Evolutionary conservation across 1,140 invertebrate genomes (phyloP).

Genomic region (Pissodes strobi): DNA sequence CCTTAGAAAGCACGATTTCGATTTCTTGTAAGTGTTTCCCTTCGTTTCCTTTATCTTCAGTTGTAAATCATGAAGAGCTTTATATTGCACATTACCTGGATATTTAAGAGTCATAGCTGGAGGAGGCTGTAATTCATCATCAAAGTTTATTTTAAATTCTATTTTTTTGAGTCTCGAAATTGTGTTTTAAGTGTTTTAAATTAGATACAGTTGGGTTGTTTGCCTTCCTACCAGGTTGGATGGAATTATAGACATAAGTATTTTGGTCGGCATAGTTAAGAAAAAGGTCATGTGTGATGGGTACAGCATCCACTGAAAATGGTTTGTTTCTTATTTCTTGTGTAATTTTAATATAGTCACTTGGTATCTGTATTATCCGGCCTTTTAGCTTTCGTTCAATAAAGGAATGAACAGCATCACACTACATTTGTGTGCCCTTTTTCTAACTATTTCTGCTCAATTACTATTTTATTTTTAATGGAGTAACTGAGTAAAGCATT

Average conservation of each 20-base stretch:
- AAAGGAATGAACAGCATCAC: slow-evolving; percentile 51
- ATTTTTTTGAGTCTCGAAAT: neutral
- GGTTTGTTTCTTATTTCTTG: too few species aligned
- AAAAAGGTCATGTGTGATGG: too few species aligned
- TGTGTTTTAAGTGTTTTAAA: too few species aligned
- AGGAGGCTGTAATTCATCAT: too few species aligned
- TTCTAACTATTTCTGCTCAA: slow-evolving; percentile 56
- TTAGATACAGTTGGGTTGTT: too few species aligned
- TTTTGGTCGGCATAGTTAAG: too few species aligned
- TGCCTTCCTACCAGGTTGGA: neutral
- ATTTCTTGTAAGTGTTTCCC: neutral
- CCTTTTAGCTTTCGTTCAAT: slow-evolving; percentile 32
- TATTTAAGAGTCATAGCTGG: too few species aligned
- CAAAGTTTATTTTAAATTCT: neutral
- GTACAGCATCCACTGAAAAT: too few species aligned
- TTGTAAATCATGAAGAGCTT: too few species aligned
- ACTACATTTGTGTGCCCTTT: too few species aligned
- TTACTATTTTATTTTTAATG: slow-evolving; percentile 41
- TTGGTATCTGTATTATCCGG: neutral
- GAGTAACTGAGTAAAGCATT: slow-evolving; percentile 51
- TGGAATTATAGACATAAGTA: neutral
- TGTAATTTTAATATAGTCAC: too few species aligned
- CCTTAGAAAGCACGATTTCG: neutral
- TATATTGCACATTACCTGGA: too few species aligned
- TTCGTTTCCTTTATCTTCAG: neutral